Conservation (phyloP, 2,113 vertebrate genomes). For the Pagrus major region DNA sequence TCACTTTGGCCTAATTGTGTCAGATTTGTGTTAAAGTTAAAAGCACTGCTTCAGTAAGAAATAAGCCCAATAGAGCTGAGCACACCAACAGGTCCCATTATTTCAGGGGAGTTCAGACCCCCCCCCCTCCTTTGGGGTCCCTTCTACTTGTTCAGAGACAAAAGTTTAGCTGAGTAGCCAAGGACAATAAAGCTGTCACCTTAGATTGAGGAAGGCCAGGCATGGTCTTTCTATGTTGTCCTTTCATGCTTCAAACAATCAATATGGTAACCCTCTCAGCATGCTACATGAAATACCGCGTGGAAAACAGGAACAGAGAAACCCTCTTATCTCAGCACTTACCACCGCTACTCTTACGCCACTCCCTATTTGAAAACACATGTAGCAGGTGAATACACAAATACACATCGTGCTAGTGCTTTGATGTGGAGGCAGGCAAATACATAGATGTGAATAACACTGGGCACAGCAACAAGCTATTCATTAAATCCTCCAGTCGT, state of each 20-base stretch:
- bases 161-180: slow-evolving; percentile 62
- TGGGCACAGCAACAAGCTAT: slow-evolving; percentile 36
- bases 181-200: slow-evolving; percentile 78
- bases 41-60: slow-evolving; percentile 1
- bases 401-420: slow-evolving; percentile 53
- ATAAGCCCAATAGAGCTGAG: slow-evolving; percentile 13
- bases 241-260: slow-evolving; percentile 58
- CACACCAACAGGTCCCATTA: neutral
- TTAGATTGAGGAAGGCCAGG: slow-evolving; percentile 64
- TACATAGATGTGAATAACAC: slow-evolving; percentile 47
- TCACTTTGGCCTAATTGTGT: slow-evolving; percentile 63
- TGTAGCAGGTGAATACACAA: slow-evolving; percentile 75
- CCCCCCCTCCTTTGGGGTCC: slow-evolving; percentile 32
- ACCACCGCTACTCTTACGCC: slow-evolving; percentile 33
- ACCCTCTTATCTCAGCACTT: slow-evolving; percentile 55
- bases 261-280: slow-evolving; percentile 51
- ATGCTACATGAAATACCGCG: slow-evolving; percentile 28
- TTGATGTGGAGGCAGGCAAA: slow-evolving; percentile 69
- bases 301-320: slow-evolving; percentile 66
- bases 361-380: slow-evolving; percentile 77
- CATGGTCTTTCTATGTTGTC: slow-evolving; percentile 38
- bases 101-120: slow-evolving; percentile 9
- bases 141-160: slow-evolving; percentile 53
- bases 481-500: slow-evolving; percentile 20
- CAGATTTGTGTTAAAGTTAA: slow-evolving; percentile 38